Percentiles rank a stretch among this genome's conserved stretches.
phyloP scores from a whole-genome alignment of 2,113 vertebrate genomes.

The Bubo blakistoni region DNA sequence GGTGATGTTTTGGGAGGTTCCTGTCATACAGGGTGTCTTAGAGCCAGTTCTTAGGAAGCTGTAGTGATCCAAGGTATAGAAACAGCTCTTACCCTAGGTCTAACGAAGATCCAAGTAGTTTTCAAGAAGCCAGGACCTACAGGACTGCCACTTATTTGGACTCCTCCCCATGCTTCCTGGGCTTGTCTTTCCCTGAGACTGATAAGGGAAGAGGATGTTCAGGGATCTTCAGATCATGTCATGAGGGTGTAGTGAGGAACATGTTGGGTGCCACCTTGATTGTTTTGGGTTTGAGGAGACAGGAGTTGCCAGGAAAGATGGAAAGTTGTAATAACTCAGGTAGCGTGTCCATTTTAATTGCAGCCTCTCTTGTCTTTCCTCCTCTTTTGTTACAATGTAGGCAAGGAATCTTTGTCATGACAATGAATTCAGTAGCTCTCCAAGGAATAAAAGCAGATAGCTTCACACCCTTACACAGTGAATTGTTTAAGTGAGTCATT shows the following conservation, averaged over 20 bases:
- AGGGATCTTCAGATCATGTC: background rate
- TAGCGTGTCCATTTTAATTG: background rate
- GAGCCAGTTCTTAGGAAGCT: background rate
- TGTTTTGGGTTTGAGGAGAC: background rate
- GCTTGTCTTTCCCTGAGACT: background rate
- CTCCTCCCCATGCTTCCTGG: background rate
- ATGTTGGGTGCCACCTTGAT: fast-evolving
- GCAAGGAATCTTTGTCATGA: background rate
- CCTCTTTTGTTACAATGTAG: background rate
- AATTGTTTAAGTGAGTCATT: background rate
- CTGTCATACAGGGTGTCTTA: background rate
- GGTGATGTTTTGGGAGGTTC: background rate
- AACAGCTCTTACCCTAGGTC: background rate
- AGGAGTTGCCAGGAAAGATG: background rate
- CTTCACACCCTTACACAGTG: background rate
- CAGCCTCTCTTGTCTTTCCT: background rate
- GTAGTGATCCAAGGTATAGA: background rate
- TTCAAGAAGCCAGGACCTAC: background rate
- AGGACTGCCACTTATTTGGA: background rate
- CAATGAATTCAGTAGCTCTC: background rate
- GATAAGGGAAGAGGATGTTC: background rate
- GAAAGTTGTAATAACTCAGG: background rate
- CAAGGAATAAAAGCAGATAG: background rate
- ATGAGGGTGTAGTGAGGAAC: background rate
- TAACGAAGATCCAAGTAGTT: background rate